Evolutionary conservation across 2,797 vertebrate genomes (phyloP).

Genomic region (Eulemur coronatus): DNA sequence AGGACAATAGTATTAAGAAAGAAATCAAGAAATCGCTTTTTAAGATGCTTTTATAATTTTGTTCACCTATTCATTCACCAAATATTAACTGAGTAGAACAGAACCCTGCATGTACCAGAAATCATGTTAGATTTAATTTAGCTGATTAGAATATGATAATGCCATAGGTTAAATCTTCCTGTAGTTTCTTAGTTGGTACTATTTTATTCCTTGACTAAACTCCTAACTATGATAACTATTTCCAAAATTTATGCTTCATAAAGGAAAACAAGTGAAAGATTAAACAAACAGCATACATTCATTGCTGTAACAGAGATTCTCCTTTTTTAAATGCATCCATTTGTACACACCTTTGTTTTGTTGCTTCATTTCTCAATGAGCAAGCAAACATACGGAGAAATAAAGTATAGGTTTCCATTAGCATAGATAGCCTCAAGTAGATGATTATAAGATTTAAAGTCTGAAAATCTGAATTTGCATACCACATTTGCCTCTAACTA

Average conservation of each 20-base stretch:
- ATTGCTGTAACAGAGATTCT: not conserved
- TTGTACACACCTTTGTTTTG: not conserved
- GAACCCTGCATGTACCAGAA: not conserved
- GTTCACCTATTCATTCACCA: not conserved
- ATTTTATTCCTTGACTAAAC: constrained; percentile 20
- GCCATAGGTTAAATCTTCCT: not conserved
- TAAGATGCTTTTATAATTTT: not conserved
- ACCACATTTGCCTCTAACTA: not conserved
- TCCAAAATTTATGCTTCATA: not conserved
- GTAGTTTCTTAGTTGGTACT: not conserved
- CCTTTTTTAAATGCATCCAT: not conserved
- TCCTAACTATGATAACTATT: not conserved
- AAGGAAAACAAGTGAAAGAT: not conserved
- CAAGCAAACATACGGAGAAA: not conserved
- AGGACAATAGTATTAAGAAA: not conserved
- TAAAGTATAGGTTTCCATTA: not conserved
- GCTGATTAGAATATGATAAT: not conserved
- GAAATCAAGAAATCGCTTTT: not conserved
- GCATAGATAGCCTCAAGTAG: not conserved
- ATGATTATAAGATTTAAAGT: not conserved
- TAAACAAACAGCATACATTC: not conserved
- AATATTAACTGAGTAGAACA: not conserved
- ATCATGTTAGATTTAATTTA: not conserved
- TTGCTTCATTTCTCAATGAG: not conserved
- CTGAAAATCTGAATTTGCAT: not conserved